Conservation (phyloP, 2,888 invertebrate genomes). For the Dione juno region DNA sequence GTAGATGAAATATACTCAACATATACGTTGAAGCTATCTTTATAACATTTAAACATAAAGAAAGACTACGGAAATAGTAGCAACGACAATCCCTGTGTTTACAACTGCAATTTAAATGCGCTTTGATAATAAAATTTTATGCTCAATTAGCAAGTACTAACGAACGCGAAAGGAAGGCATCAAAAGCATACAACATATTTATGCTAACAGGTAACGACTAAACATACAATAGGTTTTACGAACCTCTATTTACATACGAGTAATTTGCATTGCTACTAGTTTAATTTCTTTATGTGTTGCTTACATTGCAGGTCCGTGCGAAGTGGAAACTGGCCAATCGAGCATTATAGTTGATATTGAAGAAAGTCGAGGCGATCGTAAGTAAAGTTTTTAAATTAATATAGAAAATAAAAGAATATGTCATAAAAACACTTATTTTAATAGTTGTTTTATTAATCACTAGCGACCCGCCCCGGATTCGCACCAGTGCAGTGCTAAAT, state of each 20-base stretch:
- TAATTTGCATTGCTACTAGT: neutral
- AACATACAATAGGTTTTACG: constrained; percentile 8
- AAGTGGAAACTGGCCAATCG: constrained; percentile 93
- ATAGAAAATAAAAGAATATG: neutral
- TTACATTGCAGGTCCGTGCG: constrained; percentile 84
- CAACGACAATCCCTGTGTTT: constrained; percentile 11
- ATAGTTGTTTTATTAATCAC: too few relatives aligned
- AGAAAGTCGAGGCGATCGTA: constrained; percentile 93
- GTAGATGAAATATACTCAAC: neutral
- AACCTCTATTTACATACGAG: constrained; percentile 11
- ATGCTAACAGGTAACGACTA: constrained; percentile 13
- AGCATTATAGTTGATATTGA: constrained; percentile 95
- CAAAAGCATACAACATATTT: constrained; percentile 10
- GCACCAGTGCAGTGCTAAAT: too few relatives aligned
- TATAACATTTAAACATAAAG: neutral
- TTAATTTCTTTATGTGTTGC: neutral
- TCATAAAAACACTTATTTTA: neutral
- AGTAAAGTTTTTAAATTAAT: constrained; percentile 77
- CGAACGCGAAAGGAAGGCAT: constrained; percentile 30
- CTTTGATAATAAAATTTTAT: constrained; percentile 21
- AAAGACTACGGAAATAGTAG: constrained; percentile 3
- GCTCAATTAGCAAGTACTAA: constrained; percentile 44
- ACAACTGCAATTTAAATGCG: constrained; percentile 10
- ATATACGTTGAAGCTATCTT: neutral
- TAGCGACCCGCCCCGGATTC: too few relatives aligned